Base-by-base conservation (phyloP, 1,140 invertebrate species). In the Drosophila pallidifrons region DNA sequence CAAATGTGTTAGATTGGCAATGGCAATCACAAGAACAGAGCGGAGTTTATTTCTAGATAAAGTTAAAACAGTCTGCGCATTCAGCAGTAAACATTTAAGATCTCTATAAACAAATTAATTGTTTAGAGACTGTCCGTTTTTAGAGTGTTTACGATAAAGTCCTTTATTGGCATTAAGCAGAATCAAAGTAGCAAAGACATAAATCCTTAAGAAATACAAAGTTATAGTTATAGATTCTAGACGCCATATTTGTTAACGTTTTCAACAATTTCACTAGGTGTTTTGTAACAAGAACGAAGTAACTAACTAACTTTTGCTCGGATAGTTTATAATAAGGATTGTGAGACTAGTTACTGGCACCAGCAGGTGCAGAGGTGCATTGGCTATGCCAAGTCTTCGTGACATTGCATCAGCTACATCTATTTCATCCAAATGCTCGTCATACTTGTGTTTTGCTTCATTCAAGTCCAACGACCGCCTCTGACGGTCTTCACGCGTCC, bases 171-270 rank as follows among this genome's bases (percentile, higher is more conserved):
- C 73, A 61, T 70, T 46, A 77, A 77, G 68, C 64, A 72, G 79
- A 76, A 75, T 68, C 68, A 59, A 52, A 77, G 32, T 41, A 74
- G 73, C 59, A 45, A 45, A 67, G 41, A 70, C 75, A 72, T 54
- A 13, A 66, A 67, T 51, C 43, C 45, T 61, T 66, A 63, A 13
- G 69, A 15, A 49, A 65, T 15, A 47, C 5, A 13, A n/a, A 3
- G 47, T 51, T 75, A 72, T 61, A 77, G 83, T 63, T 82, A 80
- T 46, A 41, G 67, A 78, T 68, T 58, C 69, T 65, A 52, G 59
- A 43, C 64, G 83, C 80, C 83, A 87, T 88, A 87, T 87, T 87
- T 88, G 77, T 68, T 75, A 72, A 82, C 69, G 83, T 57, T 83
- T 70, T 43, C 20, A 82, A 83, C 80, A 76, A 81, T 47, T 77